Evolutionary conservation across 1,140 invertebrate genomes (phyloP).

Genomic region (Leptinotarsa lineolata): DNA sequence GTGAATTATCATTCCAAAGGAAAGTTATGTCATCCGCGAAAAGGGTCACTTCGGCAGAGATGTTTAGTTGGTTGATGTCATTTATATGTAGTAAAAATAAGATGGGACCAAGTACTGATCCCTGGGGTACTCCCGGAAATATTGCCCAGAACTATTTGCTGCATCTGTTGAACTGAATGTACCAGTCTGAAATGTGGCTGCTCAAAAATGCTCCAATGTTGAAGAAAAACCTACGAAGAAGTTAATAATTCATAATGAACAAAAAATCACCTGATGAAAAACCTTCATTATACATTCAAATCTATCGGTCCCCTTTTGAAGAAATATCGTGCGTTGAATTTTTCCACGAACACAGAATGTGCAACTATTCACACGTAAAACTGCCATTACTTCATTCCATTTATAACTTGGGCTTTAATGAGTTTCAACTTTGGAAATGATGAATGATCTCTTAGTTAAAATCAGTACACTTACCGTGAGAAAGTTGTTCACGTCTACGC

Average conservation of each 20-base stretch:
- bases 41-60: constrained; percentile 6
- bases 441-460: background rate
- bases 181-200: too few relatives aligned
- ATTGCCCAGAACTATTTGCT: too few relatives aligned
- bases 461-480: background rate
- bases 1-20: too few relatives aligned
- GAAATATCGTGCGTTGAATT: background rate
- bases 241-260: too few relatives aligned
- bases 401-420: background rate
- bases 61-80: constrained; percentile 25
- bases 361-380: background rate
- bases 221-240: too few relatives aligned
- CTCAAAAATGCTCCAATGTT: too few relatives aligned
- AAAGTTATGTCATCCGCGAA: too few relatives aligned
- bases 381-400: background rate
- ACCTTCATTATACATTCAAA: background rate
- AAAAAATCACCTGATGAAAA: too few relatives aligned
- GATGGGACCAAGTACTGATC: too few relatives aligned
- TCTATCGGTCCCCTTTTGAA: background rate
- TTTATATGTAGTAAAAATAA: too few relatives aligned
- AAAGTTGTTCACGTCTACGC: background rate
- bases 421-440: background rate
- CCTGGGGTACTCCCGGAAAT: background rate
- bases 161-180: too few relatives aligned
- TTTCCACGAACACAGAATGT: background rate